phyloP scores from a whole-genome alignment of 2,888 invertebrate species.

The Xanthia togata region DNA sequence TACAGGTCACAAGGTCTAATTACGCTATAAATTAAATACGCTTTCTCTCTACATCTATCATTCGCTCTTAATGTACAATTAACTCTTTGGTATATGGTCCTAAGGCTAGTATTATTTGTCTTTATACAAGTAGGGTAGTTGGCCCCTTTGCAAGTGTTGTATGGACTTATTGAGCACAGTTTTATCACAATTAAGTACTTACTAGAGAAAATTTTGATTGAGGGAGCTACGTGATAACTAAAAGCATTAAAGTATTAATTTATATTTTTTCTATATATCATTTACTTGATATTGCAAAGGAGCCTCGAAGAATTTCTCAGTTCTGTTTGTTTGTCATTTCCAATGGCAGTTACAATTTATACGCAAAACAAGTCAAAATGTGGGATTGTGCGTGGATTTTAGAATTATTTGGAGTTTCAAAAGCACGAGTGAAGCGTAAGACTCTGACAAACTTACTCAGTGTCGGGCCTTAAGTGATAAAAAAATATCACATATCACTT shows the following conservation, averaged over 20 bases:
- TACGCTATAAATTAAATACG: conserved; percentile 87
- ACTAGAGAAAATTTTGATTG: conserved; percentile 60
- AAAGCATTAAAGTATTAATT: conserved; percentile 21
- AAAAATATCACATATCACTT: conserved; percentile 86
- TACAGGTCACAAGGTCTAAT: conserved; percentile 85
- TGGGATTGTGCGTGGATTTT: conserved; percentile 47
- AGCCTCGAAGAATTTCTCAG: conserved; percentile 64
- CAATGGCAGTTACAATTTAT: conserved; percentile 56
- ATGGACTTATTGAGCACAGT: conserved; percentile 63
- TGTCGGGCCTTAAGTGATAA: conserved; percentile 79
- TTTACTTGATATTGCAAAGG: conserved; percentile 71
- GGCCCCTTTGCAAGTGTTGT: conserved; percentile 80
- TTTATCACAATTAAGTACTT: conserved; percentile 66
- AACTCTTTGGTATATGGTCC: conserved; percentile 90
- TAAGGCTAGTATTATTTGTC: conserved; percentile 87
- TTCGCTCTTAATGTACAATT: conserved; percentile 88
- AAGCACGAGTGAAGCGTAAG: conserved; percentile 56
- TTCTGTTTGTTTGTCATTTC: conserved; percentile 56
- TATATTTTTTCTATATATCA: conserved; percentile 12
- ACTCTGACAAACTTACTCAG: conserved; percentile 64
- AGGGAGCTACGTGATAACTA: conserved; percentile 43
- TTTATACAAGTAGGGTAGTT: conserved; percentile 80
- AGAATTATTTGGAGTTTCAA: conserved; percentile 40
- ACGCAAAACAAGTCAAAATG: conserved; percentile 61
- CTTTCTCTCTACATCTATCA: conserved; percentile 79